phyloP scores from a whole-genome alignment of 2,888 invertebrate genomes.

The Protula sp. region DNA sequence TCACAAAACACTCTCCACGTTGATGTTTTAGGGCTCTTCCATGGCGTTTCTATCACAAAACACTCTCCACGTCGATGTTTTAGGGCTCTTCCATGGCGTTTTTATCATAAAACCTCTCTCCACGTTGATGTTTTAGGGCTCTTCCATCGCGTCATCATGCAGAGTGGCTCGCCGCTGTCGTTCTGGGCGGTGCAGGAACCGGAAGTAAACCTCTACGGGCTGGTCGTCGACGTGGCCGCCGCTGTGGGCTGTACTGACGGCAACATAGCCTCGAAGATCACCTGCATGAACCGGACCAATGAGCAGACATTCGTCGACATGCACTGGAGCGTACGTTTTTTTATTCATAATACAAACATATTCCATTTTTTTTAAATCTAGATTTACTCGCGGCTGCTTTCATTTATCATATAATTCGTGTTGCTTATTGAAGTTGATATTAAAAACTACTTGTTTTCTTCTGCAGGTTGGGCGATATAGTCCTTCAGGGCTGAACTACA shows the following conservation, averaged over 20 bases:
- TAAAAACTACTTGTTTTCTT: no score
- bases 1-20: no score
- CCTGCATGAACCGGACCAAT: background rate
- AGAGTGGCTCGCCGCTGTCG: conserved; percentile 20
- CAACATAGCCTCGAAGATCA: background rate
- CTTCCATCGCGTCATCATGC: conserved; percentile 15
- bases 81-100: no score
- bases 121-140: conserved; percentile 15
- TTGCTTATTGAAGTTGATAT: no score
- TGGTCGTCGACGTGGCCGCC: conserved; percentile 5
- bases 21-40: no score
- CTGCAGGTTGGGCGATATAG: background rate
- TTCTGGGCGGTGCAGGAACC: conserved; percentile 19
- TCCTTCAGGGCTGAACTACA: conserved; percentile 15
- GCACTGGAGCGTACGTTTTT: conserved; percentile 7
- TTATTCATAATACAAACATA: no score
- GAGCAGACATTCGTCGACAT: background rate
- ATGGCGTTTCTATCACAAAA: no score
- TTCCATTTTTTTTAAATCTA: no score
- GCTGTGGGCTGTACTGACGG: conserved; percentile 8
- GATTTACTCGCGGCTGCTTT: no score
- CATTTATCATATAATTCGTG: no score
- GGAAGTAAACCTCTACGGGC: conserved; percentile 6
- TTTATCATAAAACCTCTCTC: no score
- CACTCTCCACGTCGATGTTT: no score